A percentile compares a stretch with the other conserved stretches of the same genome.
Conservation (phyloP, 2,797 vertebrate species). For the Eidolon dupreanum region DNA sequence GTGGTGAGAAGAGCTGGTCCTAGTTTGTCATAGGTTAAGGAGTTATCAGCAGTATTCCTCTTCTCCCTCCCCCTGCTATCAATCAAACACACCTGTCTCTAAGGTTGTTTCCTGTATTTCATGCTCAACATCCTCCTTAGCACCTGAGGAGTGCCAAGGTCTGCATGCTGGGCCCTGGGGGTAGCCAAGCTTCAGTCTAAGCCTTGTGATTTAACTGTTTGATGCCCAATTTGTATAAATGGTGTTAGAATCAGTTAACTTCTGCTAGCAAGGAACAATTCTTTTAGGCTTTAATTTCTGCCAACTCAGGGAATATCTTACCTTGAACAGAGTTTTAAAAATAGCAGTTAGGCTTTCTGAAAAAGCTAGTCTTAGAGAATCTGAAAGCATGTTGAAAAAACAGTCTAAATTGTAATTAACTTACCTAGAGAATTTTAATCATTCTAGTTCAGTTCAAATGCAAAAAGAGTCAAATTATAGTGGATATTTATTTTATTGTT, state of each 20-base stretch:
- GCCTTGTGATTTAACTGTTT: neutral
- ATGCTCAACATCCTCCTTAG: neutral
- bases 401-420: neutral
- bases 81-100: neutral
- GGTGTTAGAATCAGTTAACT: neutral
- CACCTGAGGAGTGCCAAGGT: neutral
- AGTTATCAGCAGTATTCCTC: neutral
- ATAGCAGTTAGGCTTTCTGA: neutral
- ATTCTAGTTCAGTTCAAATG: conserved; percentile 4
- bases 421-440: conserved; percentile 49
- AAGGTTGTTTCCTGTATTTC: conserved; percentile 3
- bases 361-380: neutral
- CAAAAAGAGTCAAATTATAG: neutral
- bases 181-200: neutral
- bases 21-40: neutral
- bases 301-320: neutral
- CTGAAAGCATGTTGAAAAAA: conserved; percentile 16
- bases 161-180: neutral
- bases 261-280: neutral
- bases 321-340: conserved; percentile 6
- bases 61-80: neutral
- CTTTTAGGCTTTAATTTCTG: conserved; percentile 22
- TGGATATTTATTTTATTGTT: conserved; percentile 31
- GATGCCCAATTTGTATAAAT: neutral
- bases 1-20: neutral